Evolutionary conservation across 1,140 invertebrate species (phyloP), one percentile per base, ranked within the genome.

Genomic region (Holcopasites calliopsidis): DNA sequence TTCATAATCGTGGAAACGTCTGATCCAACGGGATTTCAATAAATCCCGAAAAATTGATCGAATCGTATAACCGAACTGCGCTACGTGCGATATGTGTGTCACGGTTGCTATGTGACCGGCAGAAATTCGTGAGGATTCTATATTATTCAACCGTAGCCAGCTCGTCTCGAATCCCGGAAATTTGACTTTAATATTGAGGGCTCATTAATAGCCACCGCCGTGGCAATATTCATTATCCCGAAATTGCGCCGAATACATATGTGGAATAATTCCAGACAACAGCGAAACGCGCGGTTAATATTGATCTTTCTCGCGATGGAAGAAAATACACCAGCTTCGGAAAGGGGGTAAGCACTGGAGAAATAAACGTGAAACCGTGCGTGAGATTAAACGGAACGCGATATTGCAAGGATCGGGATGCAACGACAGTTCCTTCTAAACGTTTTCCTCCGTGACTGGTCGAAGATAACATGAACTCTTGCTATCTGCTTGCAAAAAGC

Each of bases 41-140:
- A 60, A 70, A 70, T 70, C 31, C 21, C 8, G n/a, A 26, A 31
- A 31, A 49, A 70, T 70, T 49, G 58, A 60, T 47, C 16, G 13
- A 33, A 33, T 58, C 42, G 54, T 35, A 44, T 70, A 70, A 60
- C 40, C 31, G 40, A 16, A 5, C 35, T 35, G 1, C n/a, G 50
- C 33, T 69, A 33, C 28, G 7, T 49, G 28, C 23, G 10, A 47
- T 11, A 11, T 18, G 26, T 31, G 31, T 26, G 40, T 62, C 40
- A 62, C 10, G 26, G 26, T 1, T n/a, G 10, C 26, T 44, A 47
- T 40, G 68, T 26, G 31, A 47, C 40, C 40, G 31, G 13, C 18
- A 13, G 54, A 70, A 60, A 26, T 49, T 49, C 54, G 7, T 35
- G 8, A 8, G 16, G 31, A 35, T 47, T 35, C 54, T 35, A 21